These are phyloP conservation scores for Pygoscelis adeliae DNA, from an alignment of 2,113 vertebrate genomes.

Conservation along the genomic window DNA sequence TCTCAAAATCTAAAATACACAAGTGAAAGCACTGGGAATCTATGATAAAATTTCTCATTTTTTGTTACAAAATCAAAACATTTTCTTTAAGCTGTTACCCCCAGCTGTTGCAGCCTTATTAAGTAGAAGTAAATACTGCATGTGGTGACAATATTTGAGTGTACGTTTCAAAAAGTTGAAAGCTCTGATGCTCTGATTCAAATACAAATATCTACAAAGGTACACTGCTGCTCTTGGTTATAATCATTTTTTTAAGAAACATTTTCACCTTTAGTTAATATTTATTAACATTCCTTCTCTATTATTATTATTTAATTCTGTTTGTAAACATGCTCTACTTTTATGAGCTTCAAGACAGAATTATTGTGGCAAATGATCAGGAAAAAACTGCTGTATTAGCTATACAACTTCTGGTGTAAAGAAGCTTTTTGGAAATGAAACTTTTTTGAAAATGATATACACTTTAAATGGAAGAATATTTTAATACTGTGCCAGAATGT, in stretches of 20 bases:
- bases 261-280: neutral
- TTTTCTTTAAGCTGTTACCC: neutral
- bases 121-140: neutral
- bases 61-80: neutral
- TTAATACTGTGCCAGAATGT: neutral
- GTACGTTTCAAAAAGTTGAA: neutral
- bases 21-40: neutral
- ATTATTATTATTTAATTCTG: neutral
- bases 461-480: neutral
- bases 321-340: neutral
- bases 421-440: neutral
- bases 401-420: neutral
- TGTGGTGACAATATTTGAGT: neutral
- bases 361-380: neutral
- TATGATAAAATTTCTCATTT: neutral
- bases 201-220: neutral
- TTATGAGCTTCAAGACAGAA: neutral
- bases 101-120: neutral
- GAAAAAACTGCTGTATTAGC: neutral
- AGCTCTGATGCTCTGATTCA: neutral
- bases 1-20: neutral
- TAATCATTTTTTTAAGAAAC: neutral
- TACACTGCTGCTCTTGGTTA: neutral
- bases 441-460: accelerated
- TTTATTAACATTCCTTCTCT: neutral